Base-by-base conservation (phyloP, 2,888 invertebrate genomes). In the Harmothoe impar region DNA sequence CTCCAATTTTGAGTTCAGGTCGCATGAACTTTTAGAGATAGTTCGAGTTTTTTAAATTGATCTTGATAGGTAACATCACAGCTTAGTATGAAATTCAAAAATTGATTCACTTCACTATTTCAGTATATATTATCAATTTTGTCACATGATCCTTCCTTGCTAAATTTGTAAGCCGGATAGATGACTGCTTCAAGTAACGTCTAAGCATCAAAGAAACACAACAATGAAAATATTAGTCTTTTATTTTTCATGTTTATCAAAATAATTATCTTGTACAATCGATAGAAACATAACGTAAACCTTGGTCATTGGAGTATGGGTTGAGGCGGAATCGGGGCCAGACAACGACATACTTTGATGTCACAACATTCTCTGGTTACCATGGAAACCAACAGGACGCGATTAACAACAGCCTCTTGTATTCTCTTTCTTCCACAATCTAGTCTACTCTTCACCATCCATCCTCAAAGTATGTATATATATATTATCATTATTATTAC, bases 191-290 rank as follows among this genome's bases (percentile, higher is more conserved):
- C n/a, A 43, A 43, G 43, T 43, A 43, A 43, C 10, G 10, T 43
- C 3, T 43, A 10, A 43, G 43, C 10, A 43, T 7, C 10, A 3
- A 43, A 43, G 43, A 7, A 43, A 43, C 3, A 43, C 43, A 43
- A 10, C 43, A 43, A 43, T 86, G 86, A 86, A 86, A 86, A 86
- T 86, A 86, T 86, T 86, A 86, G 86, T 86, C 31, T 54, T 86
- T 86, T 86, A 86, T 86, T 86, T 25, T 86, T 86, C 54, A 86
- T 86, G 86, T 20, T 86, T 54, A 86, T 86, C 86, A 86, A 86
- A 86, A 86, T 86, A 86, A 86, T 54, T 20, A 54, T 86, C 86
- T 54, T 25, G 56, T 86, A 86, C 54, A 86, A 86, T 86, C 86
- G 52, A 81, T 43, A 72, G 72, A 29, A 72, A 72, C 72, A 29